Percentiles rank a stretch among this genome's conserved stretches.
Evolutionary conservation across 2,113 vertebrate genomes (phyloP).

Genomic region (Perognathus longimembris): DNA sequence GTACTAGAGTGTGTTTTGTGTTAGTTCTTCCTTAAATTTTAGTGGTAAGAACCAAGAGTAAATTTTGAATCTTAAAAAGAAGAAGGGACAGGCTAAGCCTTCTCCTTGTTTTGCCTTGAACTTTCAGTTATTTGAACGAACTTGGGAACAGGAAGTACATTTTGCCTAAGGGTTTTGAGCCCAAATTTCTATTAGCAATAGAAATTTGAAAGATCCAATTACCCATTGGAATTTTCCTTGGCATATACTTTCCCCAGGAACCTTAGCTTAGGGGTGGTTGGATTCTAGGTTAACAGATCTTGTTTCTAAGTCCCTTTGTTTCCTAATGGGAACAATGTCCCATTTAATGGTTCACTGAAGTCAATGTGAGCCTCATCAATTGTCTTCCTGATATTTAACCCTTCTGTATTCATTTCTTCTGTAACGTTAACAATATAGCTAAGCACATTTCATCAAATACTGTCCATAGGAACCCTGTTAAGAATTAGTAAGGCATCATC

Average conservation of each 20-base stretch:
- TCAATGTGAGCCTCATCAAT: neutral
- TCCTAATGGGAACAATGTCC: neutral
- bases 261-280: neutral
- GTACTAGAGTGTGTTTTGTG: neutral
- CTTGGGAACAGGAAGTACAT: neutral
- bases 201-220: no score
- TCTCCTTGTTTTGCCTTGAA: conserved; percentile 15
- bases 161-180: conserved; percentile 11
- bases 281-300: neutral
- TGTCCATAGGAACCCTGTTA: neutral
- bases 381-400: neutral
- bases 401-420: conserved; percentile 40
- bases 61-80: neutral
- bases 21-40: neutral
- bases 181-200: neutral
- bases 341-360: neutral
- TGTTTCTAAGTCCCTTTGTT: conserved; percentile 18
- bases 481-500: conserved; percentile 25
- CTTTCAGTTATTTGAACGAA: neutral
- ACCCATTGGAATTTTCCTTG: neutral
- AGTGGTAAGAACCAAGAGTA: conserved; percentile 18
- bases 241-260: neutral
- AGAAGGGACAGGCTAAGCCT: conserved; percentile 6
- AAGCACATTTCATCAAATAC: conserved; percentile 22
- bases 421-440: conserved; percentile 27